Percentiles rank a stretch among this genome's conserved stretches.
These are phyloP conservation scores for Danio albolineatus DNA, from an alignment of 2,797 vertebrate species.

Conservation along the genomic window DNA sequence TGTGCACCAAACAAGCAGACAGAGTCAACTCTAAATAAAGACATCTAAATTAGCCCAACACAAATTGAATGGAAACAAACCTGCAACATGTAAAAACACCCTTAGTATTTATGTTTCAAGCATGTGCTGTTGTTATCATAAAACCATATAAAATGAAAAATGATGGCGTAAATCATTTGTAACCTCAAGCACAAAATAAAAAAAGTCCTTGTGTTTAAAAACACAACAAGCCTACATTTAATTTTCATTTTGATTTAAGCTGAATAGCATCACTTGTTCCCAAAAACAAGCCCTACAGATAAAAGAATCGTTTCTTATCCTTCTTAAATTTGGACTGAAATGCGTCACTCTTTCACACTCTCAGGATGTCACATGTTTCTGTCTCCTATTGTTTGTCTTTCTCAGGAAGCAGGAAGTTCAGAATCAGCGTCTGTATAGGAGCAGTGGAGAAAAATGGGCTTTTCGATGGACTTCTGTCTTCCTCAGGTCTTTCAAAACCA, in stretches of 20 bases:
- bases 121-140: conserved; percentile 52
- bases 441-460: conserved; percentile 42
- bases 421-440: conserved; percentile 53
- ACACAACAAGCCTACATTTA: background rate
- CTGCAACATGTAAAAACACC: too few relatives aligned
- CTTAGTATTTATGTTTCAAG: conserved; percentile 28
- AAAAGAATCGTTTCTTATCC: background rate
- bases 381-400: conserved; percentile 76
- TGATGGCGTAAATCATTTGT: background rate
- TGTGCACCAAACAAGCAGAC: too few relatives aligned
- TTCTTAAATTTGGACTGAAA: conserved; percentile 39
- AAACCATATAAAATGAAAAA: conserved; percentile 56
- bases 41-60: too few relatives aligned
- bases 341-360: conserved; percentile 58
- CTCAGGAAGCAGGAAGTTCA: conserved; percentile 82
- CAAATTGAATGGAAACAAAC: too few relatives aligned
- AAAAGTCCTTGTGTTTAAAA: background rate
- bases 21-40: too few relatives aligned
- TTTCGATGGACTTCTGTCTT: conserved; percentile 39
- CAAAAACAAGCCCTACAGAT: conserved; percentile 36
- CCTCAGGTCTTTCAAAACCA: background rate
- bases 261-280: conserved; percentile 7
- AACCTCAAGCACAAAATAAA: conserved; percentile 9
- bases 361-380: conserved; percentile 74
- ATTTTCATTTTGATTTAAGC: background rate